Evolutionary conservation across 2,888 invertebrate genomes (phyloP).

Genomic region (Tridacna crocea): DNA sequence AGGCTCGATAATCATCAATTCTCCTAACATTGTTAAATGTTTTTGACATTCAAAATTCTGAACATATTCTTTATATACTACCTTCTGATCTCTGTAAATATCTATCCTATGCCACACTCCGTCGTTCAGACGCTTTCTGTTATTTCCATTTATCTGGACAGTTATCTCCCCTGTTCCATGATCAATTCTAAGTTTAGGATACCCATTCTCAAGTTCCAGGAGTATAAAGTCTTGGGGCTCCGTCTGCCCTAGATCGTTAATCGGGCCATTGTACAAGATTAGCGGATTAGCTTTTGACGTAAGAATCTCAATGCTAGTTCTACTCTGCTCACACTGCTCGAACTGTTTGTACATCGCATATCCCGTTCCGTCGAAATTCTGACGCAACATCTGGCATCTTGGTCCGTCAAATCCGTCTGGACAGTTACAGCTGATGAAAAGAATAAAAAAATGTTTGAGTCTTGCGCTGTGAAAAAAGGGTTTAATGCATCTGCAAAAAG

Average conservation of each 20-base stretch:
- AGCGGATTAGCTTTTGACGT: conserved; percentile 94
- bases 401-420: conserved; percentile 97
- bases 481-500: too few species aligned
- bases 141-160: conserved; percentile 88
- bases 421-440: conserved; percentile 91
- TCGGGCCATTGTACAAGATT: conserved; percentile 97
- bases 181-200: conserved; percentile 94
- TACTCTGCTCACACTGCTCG: conserved; percentile 92
- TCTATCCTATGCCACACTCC: conserved; percentile 99
- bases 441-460: too few species aligned
- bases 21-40: too few species aligned
- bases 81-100: conserved; percentile 87
- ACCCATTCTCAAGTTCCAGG: conserved; percentile 95
- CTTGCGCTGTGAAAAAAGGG: too few species aligned
- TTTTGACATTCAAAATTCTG: too few species aligned
- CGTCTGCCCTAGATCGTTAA: conserved; percentile 41
- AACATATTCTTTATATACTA: too few species aligned
- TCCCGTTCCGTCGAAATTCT: conserved; percentile 96
- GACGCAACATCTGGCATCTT: conserved; percentile 95
- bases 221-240: conserved; percentile 92
- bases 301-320: conserved; percentile 97
- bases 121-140: conserved; percentile 89
- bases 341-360: conserved; percentile 99
- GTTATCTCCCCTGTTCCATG: conserved; percentile 95
- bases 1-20: too few species aligned